Evolutionary conservation across 2,113 vertebrate species (phyloP).

Genomic region (Sinocyclocheilus grahami): DNA sequence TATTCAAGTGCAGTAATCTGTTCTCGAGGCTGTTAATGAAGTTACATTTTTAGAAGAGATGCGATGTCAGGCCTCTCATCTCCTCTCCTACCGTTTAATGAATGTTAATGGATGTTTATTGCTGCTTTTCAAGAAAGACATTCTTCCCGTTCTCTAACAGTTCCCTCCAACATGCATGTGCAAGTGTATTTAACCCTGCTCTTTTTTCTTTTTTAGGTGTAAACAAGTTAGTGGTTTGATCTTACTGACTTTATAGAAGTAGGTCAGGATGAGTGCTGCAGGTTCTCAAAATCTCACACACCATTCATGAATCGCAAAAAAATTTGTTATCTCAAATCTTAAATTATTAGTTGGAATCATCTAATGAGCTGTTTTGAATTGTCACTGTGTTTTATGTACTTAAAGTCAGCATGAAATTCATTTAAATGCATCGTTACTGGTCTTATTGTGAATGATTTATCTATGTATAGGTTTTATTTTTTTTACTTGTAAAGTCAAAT

Average conservation of each 20-base stretch:
- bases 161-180: background rate
- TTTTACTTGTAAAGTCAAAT: too few species aligned
- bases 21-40: constrained; percentile 40
- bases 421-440: too few species aligned
- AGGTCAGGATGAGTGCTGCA: background rate
- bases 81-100: background rate
- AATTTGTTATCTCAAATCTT: background rate
- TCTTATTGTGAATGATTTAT: too few species aligned
- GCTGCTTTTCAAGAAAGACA: background rate
- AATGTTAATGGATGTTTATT: constrained; percentile 14
- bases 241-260: background rate
- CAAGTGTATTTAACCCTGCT: background rate
- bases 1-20: background rate
- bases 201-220: background rate
- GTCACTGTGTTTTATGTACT: background rate
- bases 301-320: background rate
- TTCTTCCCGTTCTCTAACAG: background rate
- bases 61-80: constrained; percentile 13
- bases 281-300: background rate
- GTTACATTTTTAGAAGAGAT: constrained; percentile 24
- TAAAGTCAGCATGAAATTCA: too few species aligned
- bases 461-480: too few species aligned
- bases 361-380: background rate
- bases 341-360: too few species aligned
- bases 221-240: background rate